Conservation (phyloP, 2,113 vertebrate genomes). For the Gnathonemus longibarbis region DNA sequence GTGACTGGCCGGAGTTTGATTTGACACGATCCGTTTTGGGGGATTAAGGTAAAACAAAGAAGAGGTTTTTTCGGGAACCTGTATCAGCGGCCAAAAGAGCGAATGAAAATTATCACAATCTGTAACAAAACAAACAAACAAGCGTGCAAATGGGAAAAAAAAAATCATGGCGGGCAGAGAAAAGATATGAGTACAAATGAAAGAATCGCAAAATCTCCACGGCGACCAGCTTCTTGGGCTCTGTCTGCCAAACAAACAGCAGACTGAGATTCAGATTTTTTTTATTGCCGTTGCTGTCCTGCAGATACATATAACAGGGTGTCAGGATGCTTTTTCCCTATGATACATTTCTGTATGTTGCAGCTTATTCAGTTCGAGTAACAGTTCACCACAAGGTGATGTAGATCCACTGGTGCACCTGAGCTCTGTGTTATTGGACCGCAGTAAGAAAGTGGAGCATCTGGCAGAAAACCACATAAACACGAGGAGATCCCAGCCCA, state of each 20-base stretch:
- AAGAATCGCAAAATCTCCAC: neutral
- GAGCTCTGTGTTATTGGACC: neutral
- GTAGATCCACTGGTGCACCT: neutral
- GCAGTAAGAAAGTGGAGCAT: neutral
- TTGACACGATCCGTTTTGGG: neutral
- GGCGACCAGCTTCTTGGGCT: neutral
- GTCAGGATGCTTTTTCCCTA: neutral
- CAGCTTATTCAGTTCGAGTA: neutral
- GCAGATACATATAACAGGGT: neutral
- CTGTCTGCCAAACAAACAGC: neutral
- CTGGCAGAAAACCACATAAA: conserved; percentile 7
- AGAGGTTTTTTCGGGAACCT: neutral
- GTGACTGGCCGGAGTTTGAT: neutral
- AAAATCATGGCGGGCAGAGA: neutral
- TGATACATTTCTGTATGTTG: neutral
- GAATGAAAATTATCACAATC: neutral
- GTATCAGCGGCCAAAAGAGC: neutral
- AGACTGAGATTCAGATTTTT: neutral
- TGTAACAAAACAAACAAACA: neutral
- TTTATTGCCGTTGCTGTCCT: neutral
- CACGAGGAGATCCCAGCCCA: neutral
- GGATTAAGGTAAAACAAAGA: neutral
- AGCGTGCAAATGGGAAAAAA: neutral
- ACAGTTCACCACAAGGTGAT: neutral
- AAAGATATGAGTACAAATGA: neutral